Evolutionary conservation across 2,888 invertebrate genomes (phyloP).

Genomic region (Cinara cedri): DNA sequence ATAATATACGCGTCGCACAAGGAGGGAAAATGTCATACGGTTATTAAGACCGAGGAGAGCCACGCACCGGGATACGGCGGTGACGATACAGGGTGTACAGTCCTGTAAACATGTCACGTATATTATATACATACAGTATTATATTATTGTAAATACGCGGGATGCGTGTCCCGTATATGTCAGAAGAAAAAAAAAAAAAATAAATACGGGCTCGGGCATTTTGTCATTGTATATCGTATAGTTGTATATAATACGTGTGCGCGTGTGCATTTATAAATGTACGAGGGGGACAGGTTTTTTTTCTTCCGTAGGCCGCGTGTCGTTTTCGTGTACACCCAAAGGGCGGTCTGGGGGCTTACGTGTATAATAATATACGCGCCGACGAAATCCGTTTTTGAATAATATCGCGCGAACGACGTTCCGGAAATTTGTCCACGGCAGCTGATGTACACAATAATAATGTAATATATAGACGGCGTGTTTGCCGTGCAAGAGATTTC

Average conservation of each 20-base stretch:
- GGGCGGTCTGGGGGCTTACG: conserved; percentile 17
- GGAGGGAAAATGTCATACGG: conserved; percentile 26
- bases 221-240: conserved; percentile 20
- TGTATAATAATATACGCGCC: background rate
- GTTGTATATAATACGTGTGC: background rate
- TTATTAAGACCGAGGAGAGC: conserved; percentile 14
- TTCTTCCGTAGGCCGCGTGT: conserved; percentile 25
- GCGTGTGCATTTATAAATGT: background rate
- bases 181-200: no score
- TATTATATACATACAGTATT: no score
- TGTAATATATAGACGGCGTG: background rate
- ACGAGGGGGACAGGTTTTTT: conserved; percentile 25
- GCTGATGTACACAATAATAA: background rate
- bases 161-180: conserved; percentile 10
- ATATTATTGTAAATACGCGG: background rate
- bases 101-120: conserved; percentile 46
- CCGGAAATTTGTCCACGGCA: background rate
- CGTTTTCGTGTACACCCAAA: background rate
- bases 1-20: background rate
- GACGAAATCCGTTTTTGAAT: conserved; percentile 16
- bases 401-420: conserved; percentile 11
- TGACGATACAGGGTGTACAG: conserved; percentile 14
- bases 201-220: conserved; percentile 6
- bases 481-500: conserved; percentile 1
- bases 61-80: background rate